Percentiles rank a stretch among this genome's conserved stretches.
Conservation (phyloP, 2,888 invertebrate genomes). For the Chrysolina haemoptera region DNA sequence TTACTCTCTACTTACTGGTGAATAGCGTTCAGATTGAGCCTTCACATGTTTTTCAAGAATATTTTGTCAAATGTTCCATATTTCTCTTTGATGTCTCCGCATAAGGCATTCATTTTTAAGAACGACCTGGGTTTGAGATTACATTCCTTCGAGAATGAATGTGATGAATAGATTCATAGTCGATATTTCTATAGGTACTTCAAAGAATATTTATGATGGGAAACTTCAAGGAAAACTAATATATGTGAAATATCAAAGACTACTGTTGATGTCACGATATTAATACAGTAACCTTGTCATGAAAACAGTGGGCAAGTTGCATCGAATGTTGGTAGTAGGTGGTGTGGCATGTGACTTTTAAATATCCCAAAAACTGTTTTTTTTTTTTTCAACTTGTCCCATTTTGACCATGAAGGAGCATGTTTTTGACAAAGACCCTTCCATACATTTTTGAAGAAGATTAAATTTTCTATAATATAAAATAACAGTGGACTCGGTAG, state of each 20-base stretch:
- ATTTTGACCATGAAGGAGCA: no score
- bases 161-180: neutral
- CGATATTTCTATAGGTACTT: neutral
- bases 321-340: no score
- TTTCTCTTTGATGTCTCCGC: neutral
- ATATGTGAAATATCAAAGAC: neutral
- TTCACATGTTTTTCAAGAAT: neutral
- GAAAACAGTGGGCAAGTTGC: no score
- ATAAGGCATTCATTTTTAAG: neutral
- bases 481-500: no score
- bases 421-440: no score
- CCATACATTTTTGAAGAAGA: no score
- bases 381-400: no score
- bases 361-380: no score
- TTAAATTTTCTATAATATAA: no score
- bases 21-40: neutral
- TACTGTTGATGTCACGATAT: no score
- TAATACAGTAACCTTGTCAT: no score
- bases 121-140: neutral
- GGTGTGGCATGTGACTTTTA: no score
- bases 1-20: neutral
- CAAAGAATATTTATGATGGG: neutral
- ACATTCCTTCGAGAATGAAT: neutral
- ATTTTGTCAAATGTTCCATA: neutral
- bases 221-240: slow-evolving; percentile 1